Conservation (phyloP, 2,797 vertebrate genomes). For the Megalops cyprinoides region DNA sequence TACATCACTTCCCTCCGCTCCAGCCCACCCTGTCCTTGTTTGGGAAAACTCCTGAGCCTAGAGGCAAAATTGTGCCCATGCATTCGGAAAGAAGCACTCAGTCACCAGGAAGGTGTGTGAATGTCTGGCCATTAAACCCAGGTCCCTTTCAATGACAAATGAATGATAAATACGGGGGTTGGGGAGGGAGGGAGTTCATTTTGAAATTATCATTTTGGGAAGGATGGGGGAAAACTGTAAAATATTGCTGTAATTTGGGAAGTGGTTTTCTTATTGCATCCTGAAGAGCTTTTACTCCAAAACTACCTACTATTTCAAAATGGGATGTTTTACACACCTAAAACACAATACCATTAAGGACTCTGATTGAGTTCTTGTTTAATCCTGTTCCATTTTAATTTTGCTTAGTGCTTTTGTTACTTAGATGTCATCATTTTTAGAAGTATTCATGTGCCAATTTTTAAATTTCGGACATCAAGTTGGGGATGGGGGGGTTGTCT, state of each 20-base stretch:
- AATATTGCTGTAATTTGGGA: conserved; percentile 5
- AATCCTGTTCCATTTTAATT: neutral
- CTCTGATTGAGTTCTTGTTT: too few relatives aligned
- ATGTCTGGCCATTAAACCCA: neutral
- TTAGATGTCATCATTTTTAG: too few relatives aligned
- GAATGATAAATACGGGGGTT: neutral
- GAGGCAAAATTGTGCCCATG: neutral
- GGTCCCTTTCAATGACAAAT: neutral
- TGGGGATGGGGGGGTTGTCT: too few relatives aligned
- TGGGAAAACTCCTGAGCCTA: neutral
- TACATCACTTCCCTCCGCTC: neutral
- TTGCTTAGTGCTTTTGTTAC: neutral
- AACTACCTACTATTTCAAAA: neutral
- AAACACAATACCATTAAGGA: neutral
- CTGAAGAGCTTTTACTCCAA: neutral
- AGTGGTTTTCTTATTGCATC: neutral
- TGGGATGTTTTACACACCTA: neutral
- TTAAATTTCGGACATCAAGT: too few relatives aligned
- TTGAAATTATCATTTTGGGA: neutral
- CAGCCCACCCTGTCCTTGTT: neutral
- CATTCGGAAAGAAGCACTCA: conserved; percentile 11
- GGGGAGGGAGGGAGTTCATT: neutral
- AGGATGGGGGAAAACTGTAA: neutral
- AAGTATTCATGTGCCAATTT: too few relatives aligned
- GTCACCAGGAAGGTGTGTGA: conserved; percentile 10